These are phyloP conservation scores for Zaprionus lachaisei DNA, from an alignment of 1,140 invertebrate genomes.

Conservation along the genomic window DNA sequence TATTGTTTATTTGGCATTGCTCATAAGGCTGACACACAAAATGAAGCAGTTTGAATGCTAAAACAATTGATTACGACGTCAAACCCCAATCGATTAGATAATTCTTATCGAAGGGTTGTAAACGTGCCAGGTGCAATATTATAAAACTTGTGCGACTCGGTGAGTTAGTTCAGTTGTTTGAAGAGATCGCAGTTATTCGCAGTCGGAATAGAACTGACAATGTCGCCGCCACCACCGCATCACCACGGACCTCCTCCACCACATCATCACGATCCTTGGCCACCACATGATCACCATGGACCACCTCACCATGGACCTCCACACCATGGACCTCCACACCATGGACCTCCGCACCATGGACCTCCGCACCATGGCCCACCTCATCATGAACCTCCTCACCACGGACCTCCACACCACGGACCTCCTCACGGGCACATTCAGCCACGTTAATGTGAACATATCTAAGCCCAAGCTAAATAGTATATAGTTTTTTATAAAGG, in stretches of 20 bases:
- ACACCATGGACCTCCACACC: constrained; percentile 21
- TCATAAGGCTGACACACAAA: constrained; percentile 25
- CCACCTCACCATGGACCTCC: constrained; percentile 27
- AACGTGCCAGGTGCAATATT: constrained; percentile 15
- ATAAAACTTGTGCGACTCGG: constrained; percentile 33
- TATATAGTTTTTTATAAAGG: background rate
- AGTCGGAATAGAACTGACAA: constrained; percentile 3
- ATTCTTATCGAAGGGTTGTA: constrained; percentile 29
- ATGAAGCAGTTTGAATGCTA: constrained; percentile 4
- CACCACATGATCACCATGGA: background rate
- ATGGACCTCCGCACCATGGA: constrained; percentile 24
- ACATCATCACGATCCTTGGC: too few species aligned
- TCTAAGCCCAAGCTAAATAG: background rate
- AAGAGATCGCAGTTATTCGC: constrained; percentile 6
- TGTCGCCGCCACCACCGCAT: constrained; percentile 25
- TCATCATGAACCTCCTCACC: constrained; percentile 18
- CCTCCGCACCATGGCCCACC: constrained; percentile 21
- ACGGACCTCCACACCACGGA: constrained; percentile 26
- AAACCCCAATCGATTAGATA: constrained; percentile 42
- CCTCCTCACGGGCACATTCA: constrained; percentile 31
- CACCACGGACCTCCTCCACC: constrained; percentile 11
- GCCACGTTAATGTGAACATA: constrained; percentile 23
- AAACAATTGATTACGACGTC: constrained; percentile 26
- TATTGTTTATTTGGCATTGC: constrained; percentile 17
- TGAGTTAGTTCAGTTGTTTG: constrained; percentile 21